Base-by-base conservation (phyloP, 1,140 invertebrate species). In the Hylyphantes graminicola region DNA sequence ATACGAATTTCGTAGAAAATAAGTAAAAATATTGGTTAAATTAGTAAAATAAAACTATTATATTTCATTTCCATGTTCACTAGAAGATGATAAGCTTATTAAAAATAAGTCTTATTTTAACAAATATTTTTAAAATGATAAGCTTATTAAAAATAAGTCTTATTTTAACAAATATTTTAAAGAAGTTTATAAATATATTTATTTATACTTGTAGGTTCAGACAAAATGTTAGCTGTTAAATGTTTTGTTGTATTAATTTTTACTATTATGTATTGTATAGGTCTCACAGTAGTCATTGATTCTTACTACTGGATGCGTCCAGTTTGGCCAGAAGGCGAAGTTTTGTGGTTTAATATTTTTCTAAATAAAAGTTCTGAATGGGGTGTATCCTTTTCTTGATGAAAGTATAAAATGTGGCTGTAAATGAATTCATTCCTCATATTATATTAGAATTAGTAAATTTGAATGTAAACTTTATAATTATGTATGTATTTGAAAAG, bases 361-460 rank as follows among this genome's bases (percentile, higher is more conserved):
- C 90, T 97, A 2, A 99, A 99, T 89, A 96, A 96, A 90, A 99
- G 98, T 89, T 94, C 95, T 19, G 91, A 98, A 85, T 99, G 96
- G 95, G 98, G 98, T 89, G 96, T 98, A 96, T 96, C 94, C 94
- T 95, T 95, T 93, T 57, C n/a, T 65, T 21, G 4, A 5, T 7
- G 11, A 35, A 35, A 1, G 5, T 35, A 35, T 35, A 35, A 35
- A 35, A 2, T 35, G 35, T 35, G 35, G 35, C 2, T 35, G 1
- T 35, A 35, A 35, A 35, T 35, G 35, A 35, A 35, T 35, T 35
- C 5, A 2, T 35, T 1, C 35, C 5, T 35, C 1, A 35, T 2
- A 35, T 35, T 35, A 35, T 35, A 35, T 35, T 35, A 35, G 35
- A 35, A 35, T 35, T 35, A 35, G 35, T 35, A 35, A 35, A 35